phyloP scores from a whole-genome alignment of 2,113 vertebrate species.

The Varanus salvator region DNA sequence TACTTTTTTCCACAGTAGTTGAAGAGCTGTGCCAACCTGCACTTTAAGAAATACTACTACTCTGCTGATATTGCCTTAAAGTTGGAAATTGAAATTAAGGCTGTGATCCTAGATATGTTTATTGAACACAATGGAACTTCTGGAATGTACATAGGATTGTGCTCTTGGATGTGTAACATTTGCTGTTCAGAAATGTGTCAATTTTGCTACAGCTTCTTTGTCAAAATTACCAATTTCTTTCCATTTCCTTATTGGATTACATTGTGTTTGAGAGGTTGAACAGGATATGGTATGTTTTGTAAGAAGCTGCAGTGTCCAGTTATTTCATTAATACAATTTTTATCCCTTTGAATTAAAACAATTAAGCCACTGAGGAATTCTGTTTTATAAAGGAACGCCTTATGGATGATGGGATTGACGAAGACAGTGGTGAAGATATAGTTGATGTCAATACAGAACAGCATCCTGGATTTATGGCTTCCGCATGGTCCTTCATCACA shows the following conservation, averaged over 20 bases:
- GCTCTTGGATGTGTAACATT: background rate
- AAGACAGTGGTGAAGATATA: constrained; percentile 85
- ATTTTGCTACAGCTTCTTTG: background rate
- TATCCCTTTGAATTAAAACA: constrained; percentile 30
- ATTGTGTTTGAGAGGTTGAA: background rate
- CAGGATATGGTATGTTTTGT: background rate
- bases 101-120: too few relatives aligned
- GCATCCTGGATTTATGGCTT: constrained; percentile 88
- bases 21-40: background rate
- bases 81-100: background rate
- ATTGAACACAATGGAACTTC: background rate
- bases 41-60: background rate
- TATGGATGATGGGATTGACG: constrained; percentile 91
- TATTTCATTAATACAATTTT: background rate
- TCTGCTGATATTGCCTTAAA: background rate
- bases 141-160: background rate
- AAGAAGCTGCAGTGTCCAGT: background rate
- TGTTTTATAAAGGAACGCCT: constrained; percentile 84
- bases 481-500: constrained; percentile 95
- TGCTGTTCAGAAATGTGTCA: background rate
- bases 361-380: constrained; percentile 47
- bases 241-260: background rate
- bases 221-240: too few relatives aligned
- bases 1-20: background rate
- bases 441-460: constrained; percentile 77